These are phyloP conservation scores for Nesidiocoris tenuis DNA, from an alignment of 2,888 invertebrate species.

Conservation along the genomic window DNA sequence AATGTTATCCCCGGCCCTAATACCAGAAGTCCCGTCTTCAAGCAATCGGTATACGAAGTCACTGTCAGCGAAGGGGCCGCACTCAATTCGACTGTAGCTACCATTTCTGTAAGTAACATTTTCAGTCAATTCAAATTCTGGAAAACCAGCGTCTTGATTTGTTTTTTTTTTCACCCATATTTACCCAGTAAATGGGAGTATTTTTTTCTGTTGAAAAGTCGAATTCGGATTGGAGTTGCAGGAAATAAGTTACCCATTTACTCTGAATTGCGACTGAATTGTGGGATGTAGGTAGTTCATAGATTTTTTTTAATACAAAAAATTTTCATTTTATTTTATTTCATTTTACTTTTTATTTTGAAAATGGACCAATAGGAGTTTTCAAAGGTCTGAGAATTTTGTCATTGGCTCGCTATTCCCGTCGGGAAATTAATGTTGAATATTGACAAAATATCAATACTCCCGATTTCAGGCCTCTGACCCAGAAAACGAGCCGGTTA, in stretches of 20 bases:
- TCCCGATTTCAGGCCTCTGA: conserved; percentile 68
- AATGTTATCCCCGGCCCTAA: conserved; percentile 80
- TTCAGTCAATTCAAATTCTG: too few species aligned
- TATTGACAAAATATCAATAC: background rate
- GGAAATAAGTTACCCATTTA: too few species aligned
- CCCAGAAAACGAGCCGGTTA: conserved; percentile 83
- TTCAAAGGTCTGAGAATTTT: background rate
- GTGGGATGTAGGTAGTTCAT: too few species aligned
- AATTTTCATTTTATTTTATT: conserved; percentile 1
- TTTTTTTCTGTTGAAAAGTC: too few species aligned
- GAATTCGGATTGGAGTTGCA: too few species aligned
- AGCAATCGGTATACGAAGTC: conserved; percentile 78
- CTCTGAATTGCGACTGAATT: too few species aligned
- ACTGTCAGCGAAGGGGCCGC: conserved; percentile 88
- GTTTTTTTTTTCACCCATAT: too few species aligned
- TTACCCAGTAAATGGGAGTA: too few species aligned
- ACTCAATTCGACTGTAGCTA: conserved; percentile 79
- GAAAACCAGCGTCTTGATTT: too few species aligned
- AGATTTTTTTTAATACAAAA: too few species aligned
- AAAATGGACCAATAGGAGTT: background rate
- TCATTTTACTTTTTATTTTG: background rate
- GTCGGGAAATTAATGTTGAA: too few species aligned
- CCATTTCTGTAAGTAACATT: conserved; percentile 63
- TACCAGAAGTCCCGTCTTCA: conserved; percentile 77
- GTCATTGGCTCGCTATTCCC: background rate